phyloP scores from a whole-genome alignment of 1,140 invertebrate genomes.

The Ylistrum balloti region DNA sequence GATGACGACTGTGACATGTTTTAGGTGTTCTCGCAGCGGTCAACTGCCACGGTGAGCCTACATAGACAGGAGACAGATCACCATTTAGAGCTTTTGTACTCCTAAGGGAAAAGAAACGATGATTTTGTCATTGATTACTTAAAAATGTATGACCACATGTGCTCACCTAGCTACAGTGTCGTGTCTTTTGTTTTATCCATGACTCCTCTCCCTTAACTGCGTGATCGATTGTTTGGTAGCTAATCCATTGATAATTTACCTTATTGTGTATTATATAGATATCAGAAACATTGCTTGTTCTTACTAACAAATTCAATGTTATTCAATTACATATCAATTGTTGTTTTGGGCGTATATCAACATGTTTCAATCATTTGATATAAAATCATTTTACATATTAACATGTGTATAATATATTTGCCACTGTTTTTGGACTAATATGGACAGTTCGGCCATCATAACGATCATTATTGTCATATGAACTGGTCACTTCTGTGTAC shows the following conservation, averaged over 20 bases:
- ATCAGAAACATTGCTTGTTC: background rate
- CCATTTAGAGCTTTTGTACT: background rate
- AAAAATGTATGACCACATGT: background rate
- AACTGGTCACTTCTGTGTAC: no score
- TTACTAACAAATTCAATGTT: background rate
- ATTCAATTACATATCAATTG: background rate
- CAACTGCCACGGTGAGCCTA: background rate
- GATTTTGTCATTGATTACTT: background rate
- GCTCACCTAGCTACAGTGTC: background rate
- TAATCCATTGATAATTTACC: background rate
- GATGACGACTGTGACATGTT: background rate
- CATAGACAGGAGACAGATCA: background rate
- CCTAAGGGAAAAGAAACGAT: background rate
- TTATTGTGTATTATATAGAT: background rate
- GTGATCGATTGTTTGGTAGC: background rate
- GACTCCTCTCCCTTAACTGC: background rate
- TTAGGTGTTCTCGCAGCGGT: slow-evolving; percentile 12
- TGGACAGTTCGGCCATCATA: no score
- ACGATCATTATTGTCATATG: no score
- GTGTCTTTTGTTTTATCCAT: background rate
- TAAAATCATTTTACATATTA: background rate
- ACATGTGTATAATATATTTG: background rate
- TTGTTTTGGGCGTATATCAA: background rate
- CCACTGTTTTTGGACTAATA: background rate
- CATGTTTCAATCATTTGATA: background rate